Base-by-base conservation (phyloP, 2,888 invertebrate genomes). In the Venustoraphidia nigricollis region DNA sequence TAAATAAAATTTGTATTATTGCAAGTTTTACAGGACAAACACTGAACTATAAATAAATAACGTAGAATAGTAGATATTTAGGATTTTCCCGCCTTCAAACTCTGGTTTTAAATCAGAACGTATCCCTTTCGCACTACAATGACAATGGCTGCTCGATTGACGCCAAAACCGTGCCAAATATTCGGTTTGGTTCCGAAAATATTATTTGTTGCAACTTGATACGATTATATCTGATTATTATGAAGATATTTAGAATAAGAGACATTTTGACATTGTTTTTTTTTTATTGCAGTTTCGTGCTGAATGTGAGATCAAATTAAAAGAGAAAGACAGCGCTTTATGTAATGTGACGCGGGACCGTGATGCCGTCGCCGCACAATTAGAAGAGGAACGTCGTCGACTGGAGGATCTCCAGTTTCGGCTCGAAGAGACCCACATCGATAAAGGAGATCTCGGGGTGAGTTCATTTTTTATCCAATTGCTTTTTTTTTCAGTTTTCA, bases 391-490 rank as follows among this genome's bases (percentile, higher is more conserved):
- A 59, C 74, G 73, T 56, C 80, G 83, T 60, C 88, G 83, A 66
- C 79, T 83, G 6, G 93, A 94, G 69, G 94, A 94, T 66, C 73
- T 94, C 52, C 83, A 90, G 67, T 94, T 94, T 63, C 75, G 86
- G 50, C 82, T 89, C 53, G 95, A 95, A 69, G 95, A 96, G 64
- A 91, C 91, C 56, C 82, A 86, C 42, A 85, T 94, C 58, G 81
- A 81, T 58, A 90, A 87, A 64, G 84, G 85, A 60, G 94, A 94
- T 64, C 75, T 89, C 55, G 85, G 90, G 77, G 91, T 92, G 75
- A 72, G 67, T 61, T 50, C 27, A 27, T 6, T 27, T 27, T 27
- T 27, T 27, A 17, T 4, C 6, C 27, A 6, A 17, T 4, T 17
- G 17, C 3, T 2, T 17, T 41, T 27, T 5, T 27, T 27, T 5